phyloP scores from a whole-genome alignment of 2,113 vertebrate genomes.

The Apteryx mantelli region DNA sequence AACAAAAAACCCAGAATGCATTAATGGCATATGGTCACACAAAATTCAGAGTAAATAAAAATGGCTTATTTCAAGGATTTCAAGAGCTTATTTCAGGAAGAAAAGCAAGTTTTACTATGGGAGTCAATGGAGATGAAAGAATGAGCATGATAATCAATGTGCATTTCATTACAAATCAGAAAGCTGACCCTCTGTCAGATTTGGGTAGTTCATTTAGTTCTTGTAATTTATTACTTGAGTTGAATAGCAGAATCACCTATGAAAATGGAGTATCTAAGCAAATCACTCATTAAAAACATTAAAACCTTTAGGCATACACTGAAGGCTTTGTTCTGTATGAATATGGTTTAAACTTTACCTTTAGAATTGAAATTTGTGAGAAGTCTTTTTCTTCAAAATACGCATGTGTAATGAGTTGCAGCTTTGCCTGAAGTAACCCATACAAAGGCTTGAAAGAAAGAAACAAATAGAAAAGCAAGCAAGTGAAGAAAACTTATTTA shows the following conservation, averaged over 20 bases:
- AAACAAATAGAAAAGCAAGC: constrained; percentile 33
- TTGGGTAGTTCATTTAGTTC: neutral
- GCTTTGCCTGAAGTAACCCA: constrained; percentile 95
- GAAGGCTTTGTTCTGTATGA: neutral
- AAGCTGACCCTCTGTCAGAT: neutral
- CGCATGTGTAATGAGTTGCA: constrained; percentile 97
- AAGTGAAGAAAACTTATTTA: neutral
- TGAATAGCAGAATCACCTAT: neutral
- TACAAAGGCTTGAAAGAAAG: constrained; percentile 87
- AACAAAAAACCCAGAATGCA: neutral
- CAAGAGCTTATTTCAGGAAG: neutral
- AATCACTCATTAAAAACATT: neutral
- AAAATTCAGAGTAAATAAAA: neutral
- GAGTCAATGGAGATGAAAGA: neutral
- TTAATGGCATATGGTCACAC: neutral
- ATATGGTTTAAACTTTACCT: constrained; percentile 78
- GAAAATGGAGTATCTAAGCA: neutral
- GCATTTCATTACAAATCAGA: neutral
- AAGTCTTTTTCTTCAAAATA: constrained; percentile 99
- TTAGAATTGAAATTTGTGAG: constrained; percentile 96
- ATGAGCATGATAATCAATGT: neutral
- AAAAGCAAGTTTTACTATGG: neutral
- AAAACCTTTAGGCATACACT: neutral
- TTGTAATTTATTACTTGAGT: neutral
- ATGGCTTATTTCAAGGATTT: neutral